A percentile compares a stretch with the other conserved stretches of the same genome.
Evolutionary conservation across 2,797 vertebrate species (phyloP).

Genomic region (Lemur catta): DNA sequence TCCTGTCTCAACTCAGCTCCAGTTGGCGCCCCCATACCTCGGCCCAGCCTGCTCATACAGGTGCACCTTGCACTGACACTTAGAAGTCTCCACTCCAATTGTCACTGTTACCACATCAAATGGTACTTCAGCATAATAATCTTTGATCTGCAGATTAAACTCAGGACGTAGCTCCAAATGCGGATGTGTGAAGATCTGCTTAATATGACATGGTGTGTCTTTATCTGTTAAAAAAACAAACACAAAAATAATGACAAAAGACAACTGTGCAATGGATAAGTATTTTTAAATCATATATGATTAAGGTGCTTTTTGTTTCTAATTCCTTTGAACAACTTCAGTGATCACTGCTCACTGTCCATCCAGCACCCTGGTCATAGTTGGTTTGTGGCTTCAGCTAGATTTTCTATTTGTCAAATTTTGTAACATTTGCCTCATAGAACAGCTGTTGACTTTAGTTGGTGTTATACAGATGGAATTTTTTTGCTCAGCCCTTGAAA

Average conservation of each 20-base stretch:
- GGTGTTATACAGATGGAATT: slow-evolving; percentile 30
- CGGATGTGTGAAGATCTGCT: slow-evolving; percentile 92
- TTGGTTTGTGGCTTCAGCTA: not conserved
- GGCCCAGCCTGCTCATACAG: slow-evolving; percentile 90
- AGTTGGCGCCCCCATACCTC: slow-evolving; percentile 83
- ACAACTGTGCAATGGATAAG: slow-evolving; percentile 59
- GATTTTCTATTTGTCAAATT: slow-evolving; percentile 27
- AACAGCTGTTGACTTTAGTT: not conserved
- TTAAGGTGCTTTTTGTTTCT: not conserved
- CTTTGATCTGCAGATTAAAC: slow-evolving; percentile 91
- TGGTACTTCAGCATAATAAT: slow-evolving; percentile 92
- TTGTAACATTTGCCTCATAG: slow-evolving; percentile 37
- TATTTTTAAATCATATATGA: slow-evolving; percentile 53
- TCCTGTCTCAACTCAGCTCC: not conserved
- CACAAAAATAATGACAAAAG: slow-evolving; percentile 76
- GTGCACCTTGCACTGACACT: slow-evolving; percentile 86
- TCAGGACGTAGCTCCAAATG: slow-evolving; percentile 89
- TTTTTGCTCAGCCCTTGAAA: slow-evolving; percentile 66
- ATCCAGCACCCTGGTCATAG: not conserved
- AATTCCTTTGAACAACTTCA: slow-evolving; percentile 43
- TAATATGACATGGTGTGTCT: slow-evolving; percentile 88
- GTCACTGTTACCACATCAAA: slow-evolving; percentile 91
- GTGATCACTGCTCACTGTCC: not conserved
- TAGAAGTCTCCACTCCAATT: slow-evolving; percentile 88
- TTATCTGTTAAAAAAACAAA: slow-evolving; percentile 84